Evolutionary conservation across 2,888 invertebrate genomes (phyloP), one percentile per base, ranked within the genome.

Genomic region (Sinotaia quadrata): DNA sequence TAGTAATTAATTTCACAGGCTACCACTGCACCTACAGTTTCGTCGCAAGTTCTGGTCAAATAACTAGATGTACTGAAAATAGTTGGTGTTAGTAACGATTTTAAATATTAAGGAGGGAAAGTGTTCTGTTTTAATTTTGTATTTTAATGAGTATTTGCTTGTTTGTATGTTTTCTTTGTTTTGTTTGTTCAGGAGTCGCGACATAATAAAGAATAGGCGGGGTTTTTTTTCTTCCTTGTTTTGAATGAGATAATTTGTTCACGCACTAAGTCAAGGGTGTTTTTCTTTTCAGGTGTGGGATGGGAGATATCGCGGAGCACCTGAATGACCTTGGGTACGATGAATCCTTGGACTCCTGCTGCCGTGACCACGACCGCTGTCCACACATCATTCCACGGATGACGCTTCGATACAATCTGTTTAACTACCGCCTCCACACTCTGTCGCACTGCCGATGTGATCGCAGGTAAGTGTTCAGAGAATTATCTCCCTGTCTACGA

Each of bases 311-410:
- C 7, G 79, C 80, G 10, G 74, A 72, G 47, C 52, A 73, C 49
- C 72, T 69, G 36, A 67, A 75, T 12, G 80, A 81, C 65, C 67
- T 81, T 21, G 81, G 81, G 15, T 68, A 69, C 52, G 73, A 75
- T 54, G 56, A 51, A 21, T 72, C 69, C 31, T 72, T 79, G 52
- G 81, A 81, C 73, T 69, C 44, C 18, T 81, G 81, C 62, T 81
- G 81, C 66, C 73, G 79, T 5, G 69, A 65, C 15, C 81, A 81
- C 49, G 81, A 81, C 71, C 67, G 72, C 31, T 81, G 81, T 51
- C 74, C 74, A 1, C 62, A 70, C 69, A 68, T 74, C 67, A 78
- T 81, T 41, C 67, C 70, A 21, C 58, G 75, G 7, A 69, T 78
- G 44, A 67, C 73, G n/a, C 73, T 65, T 51, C 75, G 75, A 33